Conservation (phyloP, 2,888 invertebrate species). For the Xylophagus ater region DNA sequence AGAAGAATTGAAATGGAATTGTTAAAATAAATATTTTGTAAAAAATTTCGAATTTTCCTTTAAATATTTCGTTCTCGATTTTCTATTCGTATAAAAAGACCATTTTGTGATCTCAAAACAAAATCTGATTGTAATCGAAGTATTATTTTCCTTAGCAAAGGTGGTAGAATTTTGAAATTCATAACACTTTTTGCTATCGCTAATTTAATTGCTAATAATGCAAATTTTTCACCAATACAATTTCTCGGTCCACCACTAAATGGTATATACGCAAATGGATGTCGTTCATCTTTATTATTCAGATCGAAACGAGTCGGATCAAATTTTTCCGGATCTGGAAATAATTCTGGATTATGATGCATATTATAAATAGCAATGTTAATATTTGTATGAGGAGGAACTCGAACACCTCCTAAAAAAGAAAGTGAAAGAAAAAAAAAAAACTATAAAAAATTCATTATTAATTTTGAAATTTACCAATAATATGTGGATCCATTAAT, state of each 20-base stretch:
- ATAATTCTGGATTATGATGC: constrained; percentile 15
- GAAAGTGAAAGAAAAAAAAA: neutral
- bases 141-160: too few species aligned
- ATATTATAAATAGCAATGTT: constrained; percentile 7
- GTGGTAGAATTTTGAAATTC: constrained; percentile 27
- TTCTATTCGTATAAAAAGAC: too few species aligned
- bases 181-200: constrained; percentile 27
- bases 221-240: constrained; percentile 35
- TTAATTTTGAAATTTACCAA: constrained; percentile 10
- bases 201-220: constrained; percentile 33
- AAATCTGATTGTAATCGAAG: too few species aligned
- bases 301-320: constrained; percentile 19
- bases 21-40: too few species aligned
- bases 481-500: constrained; percentile 9
- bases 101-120: too few species aligned
- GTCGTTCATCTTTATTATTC: constrained; percentile 9
- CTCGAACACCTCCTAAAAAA: neutral
- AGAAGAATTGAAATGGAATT: too few species aligned
- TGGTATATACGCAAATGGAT: constrained; percentile 18
- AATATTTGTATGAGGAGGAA: constrained; percentile 9
- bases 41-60: too few species aligned
- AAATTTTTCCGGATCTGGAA: constrained; percentile 18
- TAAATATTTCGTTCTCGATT: too few species aligned
- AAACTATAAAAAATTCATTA: neutral
- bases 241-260: constrained; percentile 31